Base-by-base conservation (phyloP, 2,113 vertebrate species). In the Paratilapia polleni region DNA sequence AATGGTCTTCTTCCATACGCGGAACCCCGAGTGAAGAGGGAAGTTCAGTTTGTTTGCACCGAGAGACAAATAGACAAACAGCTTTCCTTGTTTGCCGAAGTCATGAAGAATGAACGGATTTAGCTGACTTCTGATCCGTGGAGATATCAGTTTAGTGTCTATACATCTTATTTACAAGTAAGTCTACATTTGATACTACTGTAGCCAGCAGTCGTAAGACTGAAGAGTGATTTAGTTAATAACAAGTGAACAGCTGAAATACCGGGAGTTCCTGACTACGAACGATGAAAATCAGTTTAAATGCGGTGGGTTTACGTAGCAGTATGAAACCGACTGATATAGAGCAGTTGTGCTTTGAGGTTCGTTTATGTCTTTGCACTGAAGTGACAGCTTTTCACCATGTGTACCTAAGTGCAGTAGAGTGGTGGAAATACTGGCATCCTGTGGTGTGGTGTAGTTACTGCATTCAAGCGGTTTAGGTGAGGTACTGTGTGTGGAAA, bases 21-120 rank as follows among this genome's bases (percentile, higher is more conserved):
- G 85, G 92, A 93, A 11, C 22, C 5, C 2, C 6, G 8, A 13
- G 6, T 12, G 20, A 88, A 85, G 91, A 91, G 94, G 93, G 93
- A 94, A 93, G 78, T 94, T 93, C 83, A 78, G 89, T 88, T 89
- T 87, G 70, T 85, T 82, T 49, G 47, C n/a, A n/a, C 78, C 47
- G 20, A 60, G 15, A 34, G 12, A 54, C 3, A 31, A 79, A 38
- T 26, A 34, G 12, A 54, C 3, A 31, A 79, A 38, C 26, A 28
- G 2, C 2, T 4, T 8, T 13, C 24, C 12, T 74, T 6, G 8
- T 41, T n/a, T 5, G 31, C 58, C 28, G 2, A 56, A 68, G n/a
- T 61, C 9, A 14, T 4, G 2, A 34, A 31, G 5, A 77, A 28
- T 75, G 19, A 70, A 24, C 54, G 63, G 2, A 10, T 22, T 28